A percentile compares a stretch with the other conserved stretches of the same genome.
These are phyloP conservation scores for Anastrepha obliqua DNA, from an alignment of 1,140 invertebrate species.

Conservation along the genomic window DNA sequence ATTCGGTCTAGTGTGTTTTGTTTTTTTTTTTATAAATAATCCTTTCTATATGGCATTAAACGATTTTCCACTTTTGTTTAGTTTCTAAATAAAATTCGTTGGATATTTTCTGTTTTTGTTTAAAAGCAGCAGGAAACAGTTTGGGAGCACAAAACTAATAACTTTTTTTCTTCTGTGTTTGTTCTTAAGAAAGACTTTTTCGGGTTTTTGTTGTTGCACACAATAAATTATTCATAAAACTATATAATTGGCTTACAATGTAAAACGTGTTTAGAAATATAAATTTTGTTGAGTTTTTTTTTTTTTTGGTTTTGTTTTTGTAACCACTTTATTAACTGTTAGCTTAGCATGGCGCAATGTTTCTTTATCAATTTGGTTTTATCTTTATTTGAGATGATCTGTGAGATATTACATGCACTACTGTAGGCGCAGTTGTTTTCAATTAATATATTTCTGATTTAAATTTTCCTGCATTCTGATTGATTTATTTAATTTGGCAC, in stretches of 20 bases:
- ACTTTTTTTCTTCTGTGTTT: neutral
- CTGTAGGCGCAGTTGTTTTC: neutral
- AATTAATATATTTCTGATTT: neutral
- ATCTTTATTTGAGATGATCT: constrained; percentile 34
- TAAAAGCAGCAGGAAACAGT: neutral
- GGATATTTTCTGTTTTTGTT: neutral
- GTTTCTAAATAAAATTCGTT: neutral
- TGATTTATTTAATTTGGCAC: constrained; percentile 5
- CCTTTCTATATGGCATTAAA: constrained; percentile 16
- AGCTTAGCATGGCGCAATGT: constrained; percentile 50
- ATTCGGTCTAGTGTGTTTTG: neutral
- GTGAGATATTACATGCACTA: too few species aligned
- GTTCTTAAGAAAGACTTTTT: constrained; percentile 10
- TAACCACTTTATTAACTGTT: neutral
- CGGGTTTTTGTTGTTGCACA: neutral
- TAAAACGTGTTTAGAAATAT: constrained; percentile 25
- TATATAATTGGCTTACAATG: neutral
- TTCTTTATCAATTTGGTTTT: constrained; percentile 15
- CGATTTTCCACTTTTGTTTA: neutral
- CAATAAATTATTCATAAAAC: constrained; percentile 18
- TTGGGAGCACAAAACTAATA: neutral
- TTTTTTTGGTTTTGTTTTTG: neutral
- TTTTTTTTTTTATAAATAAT: neutral
- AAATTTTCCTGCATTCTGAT: constrained; percentile 5
- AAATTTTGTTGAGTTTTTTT: constrained; percentile 55